phyloP scores from a whole-genome alignment of 2,888 invertebrate genomes.

The Caenorhabditis sinica region DNA sequence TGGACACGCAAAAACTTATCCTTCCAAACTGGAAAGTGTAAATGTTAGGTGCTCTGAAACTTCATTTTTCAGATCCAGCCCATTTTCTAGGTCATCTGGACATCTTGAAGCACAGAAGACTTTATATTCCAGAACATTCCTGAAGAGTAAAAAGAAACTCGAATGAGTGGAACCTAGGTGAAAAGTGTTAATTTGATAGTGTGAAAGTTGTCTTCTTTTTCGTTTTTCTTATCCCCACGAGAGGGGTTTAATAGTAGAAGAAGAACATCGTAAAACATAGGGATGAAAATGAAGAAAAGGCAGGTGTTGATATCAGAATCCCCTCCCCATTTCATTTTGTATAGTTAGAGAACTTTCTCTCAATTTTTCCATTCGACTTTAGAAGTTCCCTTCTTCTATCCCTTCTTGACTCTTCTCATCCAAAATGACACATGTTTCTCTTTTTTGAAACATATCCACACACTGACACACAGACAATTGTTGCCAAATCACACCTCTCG shows the following conservation, averaged over 20 bases:
- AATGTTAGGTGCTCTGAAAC: too few relatives aligned
- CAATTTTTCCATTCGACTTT: neutral
- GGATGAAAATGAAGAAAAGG: neutral
- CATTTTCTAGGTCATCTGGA: neutral
- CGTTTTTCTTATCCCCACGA: neutral
- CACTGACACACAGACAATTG: slow-evolving; percentile 2
- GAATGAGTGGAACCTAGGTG: too few relatives aligned
- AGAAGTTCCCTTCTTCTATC: neutral
- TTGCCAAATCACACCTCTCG: slow-evolving; percentile 24
- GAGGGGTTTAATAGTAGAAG: slow-evolving; percentile 8
- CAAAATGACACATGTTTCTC: slow-evolving; percentile 5
- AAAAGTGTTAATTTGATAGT: slow-evolving; percentile 48
- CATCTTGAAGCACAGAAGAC: neutral
- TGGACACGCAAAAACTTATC: too few relatives aligned
- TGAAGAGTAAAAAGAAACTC: neutral
- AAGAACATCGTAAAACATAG: slow-evolving; percentile 54
- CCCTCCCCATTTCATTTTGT: too few relatives aligned
- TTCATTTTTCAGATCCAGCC: too few relatives aligned
- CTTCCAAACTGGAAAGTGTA: too few relatives aligned
- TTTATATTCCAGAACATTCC: too few relatives aligned
- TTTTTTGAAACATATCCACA: slow-evolving; percentile 4
- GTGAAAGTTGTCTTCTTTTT: slow-evolving; percentile 9
- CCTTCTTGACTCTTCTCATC: neutral
- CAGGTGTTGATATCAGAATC: slow-evolving; percentile 58
- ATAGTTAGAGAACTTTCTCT: slow-evolving; percentile 31